These are phyloP conservation scores for Ethmia dodecea DNA, from an alignment of 2,888 invertebrate species.

Conservation along the genomic window DNA sequence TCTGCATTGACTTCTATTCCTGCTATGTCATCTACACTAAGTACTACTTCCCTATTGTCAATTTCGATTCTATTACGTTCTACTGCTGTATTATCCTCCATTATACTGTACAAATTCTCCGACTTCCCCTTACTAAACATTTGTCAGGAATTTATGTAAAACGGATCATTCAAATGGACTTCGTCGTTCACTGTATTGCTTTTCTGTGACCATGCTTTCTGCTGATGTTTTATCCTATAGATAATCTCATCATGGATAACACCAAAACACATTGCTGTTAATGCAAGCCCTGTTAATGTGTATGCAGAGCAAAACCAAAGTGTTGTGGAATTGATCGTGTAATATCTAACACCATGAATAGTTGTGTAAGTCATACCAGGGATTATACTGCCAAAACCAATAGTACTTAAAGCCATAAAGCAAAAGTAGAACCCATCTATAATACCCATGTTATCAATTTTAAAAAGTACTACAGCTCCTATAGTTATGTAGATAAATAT, in stretches of 20 bases:
- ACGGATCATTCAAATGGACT: slow-evolving; percentile 79
- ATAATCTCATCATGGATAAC: slow-evolving; percentile 93
- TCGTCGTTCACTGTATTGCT: slow-evolving; percentile 82
- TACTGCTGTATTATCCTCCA: slow-evolving; percentile 65
- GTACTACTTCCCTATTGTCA: slow-evolving; percentile 69
- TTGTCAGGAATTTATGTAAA: slow-evolving; percentile 86
- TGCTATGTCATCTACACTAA: slow-evolving; percentile 70
- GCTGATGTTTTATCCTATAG: slow-evolving; percentile 86
- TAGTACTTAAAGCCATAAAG: slow-evolving; percentile 96
- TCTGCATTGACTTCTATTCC: slow-evolving; percentile 46
- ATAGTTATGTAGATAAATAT: slow-evolving; percentile 95
- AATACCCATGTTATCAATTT: slow-evolving; percentile 93
- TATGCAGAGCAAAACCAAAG: slow-evolving; percentile 94
- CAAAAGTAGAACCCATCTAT: slow-evolving; percentile 96
- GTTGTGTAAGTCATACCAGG: slow-evolving; percentile 81
- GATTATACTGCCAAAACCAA: slow-evolving; percentile 92
- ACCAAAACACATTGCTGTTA: slow-evolving; percentile 94
- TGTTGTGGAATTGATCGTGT: slow-evolving; percentile 81
- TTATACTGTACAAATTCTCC: slow-evolving; percentile 77
- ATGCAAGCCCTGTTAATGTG: slow-evolving; percentile 90
- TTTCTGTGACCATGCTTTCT: slow-evolving; percentile 79
- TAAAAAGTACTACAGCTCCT: slow-evolving; percentile 91
- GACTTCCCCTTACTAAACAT: slow-evolving; percentile 78
- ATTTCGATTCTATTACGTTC: slow-evolving; percentile 67
- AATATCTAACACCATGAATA: slow-evolving; percentile 71